These are phyloP conservation scores for Sclerurus mexicanus DNA, from an alignment of 2,113 vertebrate species.

Conservation along the genomic window DNA sequence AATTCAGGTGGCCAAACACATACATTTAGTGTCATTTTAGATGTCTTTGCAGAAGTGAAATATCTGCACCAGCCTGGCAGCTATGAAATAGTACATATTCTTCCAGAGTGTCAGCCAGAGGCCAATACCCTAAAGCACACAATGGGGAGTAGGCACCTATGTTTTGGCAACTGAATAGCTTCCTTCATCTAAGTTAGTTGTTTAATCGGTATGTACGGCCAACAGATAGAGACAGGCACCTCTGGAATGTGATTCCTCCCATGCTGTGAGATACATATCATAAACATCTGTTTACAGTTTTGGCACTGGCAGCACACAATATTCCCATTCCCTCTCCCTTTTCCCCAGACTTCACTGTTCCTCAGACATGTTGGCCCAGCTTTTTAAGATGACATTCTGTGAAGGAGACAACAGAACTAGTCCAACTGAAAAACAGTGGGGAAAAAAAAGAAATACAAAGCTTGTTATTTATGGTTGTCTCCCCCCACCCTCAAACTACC, in stretches of 20 bases:
- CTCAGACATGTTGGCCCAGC: neutral
- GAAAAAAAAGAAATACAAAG: neutral
- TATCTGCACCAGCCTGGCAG: neutral
- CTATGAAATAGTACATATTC: neutral
- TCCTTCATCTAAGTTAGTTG: neutral
- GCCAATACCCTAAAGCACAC: neutral
- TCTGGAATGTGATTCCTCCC: neutral
- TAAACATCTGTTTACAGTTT: neutral
- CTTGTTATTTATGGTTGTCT: neutral
- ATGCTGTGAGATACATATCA: fast-evolving
- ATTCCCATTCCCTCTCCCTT: neutral
- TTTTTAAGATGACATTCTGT: neutral
- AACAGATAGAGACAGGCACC: neutral
- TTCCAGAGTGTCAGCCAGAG: neutral
- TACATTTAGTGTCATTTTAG: neutral
- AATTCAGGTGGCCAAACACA: neutral
- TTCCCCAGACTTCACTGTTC: neutral
- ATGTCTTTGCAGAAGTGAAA: neutral
- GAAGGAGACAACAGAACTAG: neutral
- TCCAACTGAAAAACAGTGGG: neutral
- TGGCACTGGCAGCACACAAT: neutral
- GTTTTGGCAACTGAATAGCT: neutral
- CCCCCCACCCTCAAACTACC: fast-evolving
- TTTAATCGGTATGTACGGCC: neutral
- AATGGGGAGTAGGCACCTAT: neutral